Percentiles rank a stretch among this genome's conserved stretches.
phyloP scores from a whole-genome alignment of 2,113 vertebrate genomes.

The Notiomystis cincta region DNA sequence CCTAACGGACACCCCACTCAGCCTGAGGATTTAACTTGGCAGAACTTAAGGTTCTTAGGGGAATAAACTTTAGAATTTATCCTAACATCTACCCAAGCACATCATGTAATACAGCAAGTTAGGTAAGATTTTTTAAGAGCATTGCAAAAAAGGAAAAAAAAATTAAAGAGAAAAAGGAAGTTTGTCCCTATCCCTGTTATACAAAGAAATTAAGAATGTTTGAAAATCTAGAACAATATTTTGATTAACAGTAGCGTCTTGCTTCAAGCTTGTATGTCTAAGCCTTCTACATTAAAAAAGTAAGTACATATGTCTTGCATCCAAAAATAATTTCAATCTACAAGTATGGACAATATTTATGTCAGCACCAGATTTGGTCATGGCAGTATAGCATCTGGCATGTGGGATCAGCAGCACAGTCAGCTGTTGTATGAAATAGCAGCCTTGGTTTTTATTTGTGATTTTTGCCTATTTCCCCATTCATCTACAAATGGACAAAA shows the following conservation, averaged over 20 bases:
- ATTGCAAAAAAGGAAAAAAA: not conserved
- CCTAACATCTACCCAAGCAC: not conserved
- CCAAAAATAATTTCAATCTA: not conserved
- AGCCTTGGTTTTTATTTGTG: not conserved
- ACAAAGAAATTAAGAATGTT: not conserved
- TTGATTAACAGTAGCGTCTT: not conserved
- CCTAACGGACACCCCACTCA: not conserved
- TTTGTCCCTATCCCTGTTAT: not conserved
- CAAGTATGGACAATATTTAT: not conserved
- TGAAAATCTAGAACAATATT: constrained; percentile 1
- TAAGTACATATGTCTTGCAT: not conserved
- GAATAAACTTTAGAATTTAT: not conserved
- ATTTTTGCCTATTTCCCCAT: not conserved
- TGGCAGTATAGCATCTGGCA: not conserved
- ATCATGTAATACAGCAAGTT: not conserved
- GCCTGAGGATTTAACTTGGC: not conserved
- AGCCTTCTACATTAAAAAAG: not conserved
- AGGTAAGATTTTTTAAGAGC: not conserved
- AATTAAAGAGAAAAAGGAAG: not conserved
- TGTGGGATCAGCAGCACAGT: not conserved
- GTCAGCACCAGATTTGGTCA: not conserved
- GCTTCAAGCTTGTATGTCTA: not conserved
- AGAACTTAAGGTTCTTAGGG: not conserved
- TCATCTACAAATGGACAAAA: not conserved
- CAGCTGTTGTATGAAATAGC: not conserved